These are phyloP conservation scores for Nyctereutes procyonoides DNA, from an alignment of 2,113 vertebrate genomes.

Conservation along the genomic window DNA sequence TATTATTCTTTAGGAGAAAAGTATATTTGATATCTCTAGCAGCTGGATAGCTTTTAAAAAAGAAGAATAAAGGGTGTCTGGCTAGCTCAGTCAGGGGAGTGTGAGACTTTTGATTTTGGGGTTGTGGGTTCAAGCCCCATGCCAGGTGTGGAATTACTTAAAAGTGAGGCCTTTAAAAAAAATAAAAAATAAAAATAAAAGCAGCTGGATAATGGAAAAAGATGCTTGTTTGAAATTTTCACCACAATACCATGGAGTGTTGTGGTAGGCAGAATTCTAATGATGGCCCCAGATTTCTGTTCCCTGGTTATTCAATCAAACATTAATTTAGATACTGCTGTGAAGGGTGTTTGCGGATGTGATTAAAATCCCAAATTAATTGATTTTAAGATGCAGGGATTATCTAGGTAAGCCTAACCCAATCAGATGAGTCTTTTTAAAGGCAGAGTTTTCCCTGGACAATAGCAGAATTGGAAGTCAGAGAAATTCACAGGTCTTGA, in stretches of 20 bases:
- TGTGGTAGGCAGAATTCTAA: background rate
- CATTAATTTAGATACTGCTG: background rate
- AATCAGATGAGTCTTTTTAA: background rate
- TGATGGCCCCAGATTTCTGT: background rate
- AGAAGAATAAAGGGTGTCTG: background rate
- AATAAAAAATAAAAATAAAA: background rate
- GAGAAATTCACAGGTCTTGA: background rate
- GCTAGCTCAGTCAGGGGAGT: background rate
- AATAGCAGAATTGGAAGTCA: background rate
- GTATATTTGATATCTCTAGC: background rate
- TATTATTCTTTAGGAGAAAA: background rate
- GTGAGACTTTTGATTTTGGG: background rate
- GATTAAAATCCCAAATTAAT: background rate
- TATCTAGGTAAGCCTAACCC: background rate
- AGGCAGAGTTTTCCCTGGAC: background rate
- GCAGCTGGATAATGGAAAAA: background rate
- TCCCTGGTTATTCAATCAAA: background rate
- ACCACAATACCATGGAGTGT: background rate
- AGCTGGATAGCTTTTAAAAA: background rate
- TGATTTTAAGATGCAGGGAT: slow-evolving; percentile 1
- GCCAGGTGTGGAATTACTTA: background rate
- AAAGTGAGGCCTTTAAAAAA: background rate
- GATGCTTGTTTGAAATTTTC: background rate
- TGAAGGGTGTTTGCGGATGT: background rate
- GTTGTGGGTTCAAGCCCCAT: background rate